Percentiles rank a stretch among this genome's conserved stretches.
These are phyloP conservation scores for Salarias fasciatus DNA, from an alignment of 2,797 vertebrate species.

Conservation along the genomic window DNA sequence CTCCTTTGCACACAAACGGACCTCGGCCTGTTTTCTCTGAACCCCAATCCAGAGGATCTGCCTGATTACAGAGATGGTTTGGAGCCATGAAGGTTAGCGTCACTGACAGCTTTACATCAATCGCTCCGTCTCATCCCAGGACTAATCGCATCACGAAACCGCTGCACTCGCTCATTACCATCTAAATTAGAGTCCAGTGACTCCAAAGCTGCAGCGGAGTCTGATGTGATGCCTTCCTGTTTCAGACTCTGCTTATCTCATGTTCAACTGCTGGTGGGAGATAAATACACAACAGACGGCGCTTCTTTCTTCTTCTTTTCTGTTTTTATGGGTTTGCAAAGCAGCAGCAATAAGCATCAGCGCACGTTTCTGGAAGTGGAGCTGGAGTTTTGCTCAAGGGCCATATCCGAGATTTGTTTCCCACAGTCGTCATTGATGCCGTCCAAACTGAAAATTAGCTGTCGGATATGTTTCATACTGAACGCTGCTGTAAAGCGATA, in stretches of 20 bases:
- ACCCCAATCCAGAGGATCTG: background rate
- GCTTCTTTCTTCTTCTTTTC: too few species aligned
- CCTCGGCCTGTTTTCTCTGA: constrained; percentile 2
- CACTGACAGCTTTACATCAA: constrained; percentile 22
- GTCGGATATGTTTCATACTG: background rate
- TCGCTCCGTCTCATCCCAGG: constrained; percentile 11
- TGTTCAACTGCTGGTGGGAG: constrained; percentile 1
- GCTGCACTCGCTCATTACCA: constrained; percentile 41
- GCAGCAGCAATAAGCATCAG: constrained; percentile 1
- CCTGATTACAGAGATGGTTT: constrained; percentile 23
- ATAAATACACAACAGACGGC: background rate
- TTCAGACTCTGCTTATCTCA: background rate
- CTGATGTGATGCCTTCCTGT: constrained; percentile 7
- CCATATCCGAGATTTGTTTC: too few species aligned
- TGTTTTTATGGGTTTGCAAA: background rate
- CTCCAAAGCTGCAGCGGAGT: background rate
- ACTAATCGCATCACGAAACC: constrained; percentile 22
- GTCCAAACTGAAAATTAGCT: too few species aligned
- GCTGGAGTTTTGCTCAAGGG: background rate
- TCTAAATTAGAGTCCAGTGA: constrained; percentile 15
- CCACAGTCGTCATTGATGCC: too few species aligned
- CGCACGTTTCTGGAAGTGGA: background rate
- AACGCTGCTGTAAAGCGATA: background rate
- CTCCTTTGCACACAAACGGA: constrained; percentile 14
- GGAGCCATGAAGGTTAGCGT: constrained; percentile 20